Conservation (phyloP, 1,140 invertebrate species). For the Artemia franciscana region DNA sequence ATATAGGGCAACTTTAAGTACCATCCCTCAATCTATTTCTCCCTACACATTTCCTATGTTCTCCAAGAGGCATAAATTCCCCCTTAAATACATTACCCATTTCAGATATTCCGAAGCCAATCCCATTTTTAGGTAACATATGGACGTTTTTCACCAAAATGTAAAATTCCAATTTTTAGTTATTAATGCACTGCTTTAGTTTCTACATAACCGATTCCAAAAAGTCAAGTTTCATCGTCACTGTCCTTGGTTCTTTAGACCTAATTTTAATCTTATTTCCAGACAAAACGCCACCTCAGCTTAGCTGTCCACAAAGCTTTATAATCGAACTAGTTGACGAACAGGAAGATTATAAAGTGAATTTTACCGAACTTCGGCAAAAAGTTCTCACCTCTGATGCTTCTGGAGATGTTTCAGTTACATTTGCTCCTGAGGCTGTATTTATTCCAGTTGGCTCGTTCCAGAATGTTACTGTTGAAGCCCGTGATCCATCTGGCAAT, state of each 20-base stretch:
- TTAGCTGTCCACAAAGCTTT: slow-evolving; percentile 86
- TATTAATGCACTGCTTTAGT: slow-evolving; percentile 7
- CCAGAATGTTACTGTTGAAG: slow-evolving; percentile 80
- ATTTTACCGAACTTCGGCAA: slow-evolving; percentile 72
- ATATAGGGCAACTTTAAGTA: too few relatives aligned
- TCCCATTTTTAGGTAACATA: too few relatives aligned
- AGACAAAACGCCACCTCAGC: slow-evolving; percentile 73
- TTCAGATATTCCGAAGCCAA: too few relatives aligned
- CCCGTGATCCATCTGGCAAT: slow-evolving; percentile 68
- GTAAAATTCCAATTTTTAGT: slow-evolving; percentile 1
- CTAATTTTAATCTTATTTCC: slow-evolving; percentile 5
- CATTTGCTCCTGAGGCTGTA: slow-evolving; percentile 60
- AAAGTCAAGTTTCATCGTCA: slow-evolving; percentile 2
- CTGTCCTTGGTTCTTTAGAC: too few relatives aligned
- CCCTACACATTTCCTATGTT: too few relatives aligned
- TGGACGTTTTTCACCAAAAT: too few relatives aligned
- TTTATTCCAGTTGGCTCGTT: slow-evolving; percentile 69
- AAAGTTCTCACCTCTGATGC: slow-evolving; percentile 68
- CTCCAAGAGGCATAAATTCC: too few relatives aligned
- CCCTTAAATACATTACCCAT: too few relatives aligned
- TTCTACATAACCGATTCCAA: background rate
- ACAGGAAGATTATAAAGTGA: slow-evolving; percentile 67
- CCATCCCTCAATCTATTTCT: too few relatives aligned
- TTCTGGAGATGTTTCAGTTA: slow-evolving; percentile 60
- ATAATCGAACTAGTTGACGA: slow-evolving; percentile 72